Percentiles rank a stretch among this genome's conserved stretches.
Evolutionary conservation across 2,113 vertebrate species (phyloP).

Genomic region (Narcine bancroftii): DNA sequence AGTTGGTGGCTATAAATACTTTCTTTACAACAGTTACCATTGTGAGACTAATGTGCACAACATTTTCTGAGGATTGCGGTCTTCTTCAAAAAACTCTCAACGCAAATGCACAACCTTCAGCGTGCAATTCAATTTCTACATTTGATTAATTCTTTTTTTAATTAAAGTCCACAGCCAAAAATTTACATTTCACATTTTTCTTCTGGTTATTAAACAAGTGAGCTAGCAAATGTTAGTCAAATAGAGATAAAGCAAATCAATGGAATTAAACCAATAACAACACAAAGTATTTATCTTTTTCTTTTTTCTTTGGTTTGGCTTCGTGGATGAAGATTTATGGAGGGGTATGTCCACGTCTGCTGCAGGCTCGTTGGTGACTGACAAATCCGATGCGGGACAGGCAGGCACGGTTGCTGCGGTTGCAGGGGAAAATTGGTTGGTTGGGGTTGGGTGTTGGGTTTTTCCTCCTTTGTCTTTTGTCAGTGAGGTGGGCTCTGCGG

Average conservation of each 20-base stretch:
- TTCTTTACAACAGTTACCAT: background rate
- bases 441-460: too few species aligned
- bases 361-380: too few species aligned
- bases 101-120: background rate
- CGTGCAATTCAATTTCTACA: background rate
- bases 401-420: too few species aligned
- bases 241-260: background rate
- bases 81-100: background rate
- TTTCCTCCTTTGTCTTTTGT: too few species aligned
- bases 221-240: background rate
- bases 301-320: too few species aligned
- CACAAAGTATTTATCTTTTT: background rate
- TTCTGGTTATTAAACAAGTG: background rate
- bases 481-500: too few species aligned
- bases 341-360: too few species aligned
- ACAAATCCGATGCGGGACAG: too few species aligned
- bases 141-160: background rate
- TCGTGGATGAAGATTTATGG: too few species aligned
- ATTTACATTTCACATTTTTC: background rate
- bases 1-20: slow-evolving; percentile 17
- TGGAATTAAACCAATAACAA: background rate
- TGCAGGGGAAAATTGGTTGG: too few species aligned
- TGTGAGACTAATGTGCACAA: background rate
- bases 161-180: background rate
- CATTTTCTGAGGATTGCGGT: background rate